A percentile compares a stretch with the other conserved stretches of the same genome.
These are phyloP conservation scores for Hypotaenidia okinawae DNA, from an alignment of 2,797 vertebrate genomes.

Conservation along the genomic window DNA sequence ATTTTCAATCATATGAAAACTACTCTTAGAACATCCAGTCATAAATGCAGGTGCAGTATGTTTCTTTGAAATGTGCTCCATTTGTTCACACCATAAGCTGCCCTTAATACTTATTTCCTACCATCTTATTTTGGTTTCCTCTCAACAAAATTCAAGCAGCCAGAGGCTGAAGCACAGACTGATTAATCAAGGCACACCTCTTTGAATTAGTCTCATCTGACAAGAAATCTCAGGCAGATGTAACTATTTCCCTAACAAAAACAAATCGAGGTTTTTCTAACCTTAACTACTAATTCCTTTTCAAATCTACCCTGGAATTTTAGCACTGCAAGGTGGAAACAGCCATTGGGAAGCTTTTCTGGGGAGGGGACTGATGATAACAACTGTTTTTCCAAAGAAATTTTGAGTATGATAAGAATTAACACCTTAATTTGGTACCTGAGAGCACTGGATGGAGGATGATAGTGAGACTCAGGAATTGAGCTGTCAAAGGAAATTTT, in stretches of 20 bases:
- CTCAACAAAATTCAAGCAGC: not conserved
- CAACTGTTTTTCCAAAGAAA: not conserved
- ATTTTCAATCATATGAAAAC: not conserved
- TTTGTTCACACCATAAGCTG: not conserved
- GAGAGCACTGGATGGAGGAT: not conserved
- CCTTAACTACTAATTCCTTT: slow-evolving; percentile 2
- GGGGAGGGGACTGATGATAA: not conserved
- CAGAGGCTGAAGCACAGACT: not conserved
- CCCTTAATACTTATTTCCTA: not conserved
- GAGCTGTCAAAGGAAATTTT: not conserved
- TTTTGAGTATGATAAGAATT: not conserved
- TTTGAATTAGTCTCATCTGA: slow-evolving; percentile 13
- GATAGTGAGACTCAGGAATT: not conserved
- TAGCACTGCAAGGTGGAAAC: not conserved
- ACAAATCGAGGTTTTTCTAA: not conserved
- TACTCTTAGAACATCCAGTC: not conserved
- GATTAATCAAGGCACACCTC: not conserved
- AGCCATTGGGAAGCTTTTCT: not conserved
- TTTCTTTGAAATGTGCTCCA: not conserved
- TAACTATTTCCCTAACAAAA: not conserved
- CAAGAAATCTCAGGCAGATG: not conserved
- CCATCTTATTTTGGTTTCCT: not conserved
- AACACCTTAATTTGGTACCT: not conserved
- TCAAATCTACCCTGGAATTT: not conserved
- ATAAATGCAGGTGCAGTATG: not conserved